A percentile compares a stretch with the other conserved stretches of the same genome.
Conservation (phyloP, 1,140 invertebrate genomes). For the Hesperophylax magnus region DNA sequence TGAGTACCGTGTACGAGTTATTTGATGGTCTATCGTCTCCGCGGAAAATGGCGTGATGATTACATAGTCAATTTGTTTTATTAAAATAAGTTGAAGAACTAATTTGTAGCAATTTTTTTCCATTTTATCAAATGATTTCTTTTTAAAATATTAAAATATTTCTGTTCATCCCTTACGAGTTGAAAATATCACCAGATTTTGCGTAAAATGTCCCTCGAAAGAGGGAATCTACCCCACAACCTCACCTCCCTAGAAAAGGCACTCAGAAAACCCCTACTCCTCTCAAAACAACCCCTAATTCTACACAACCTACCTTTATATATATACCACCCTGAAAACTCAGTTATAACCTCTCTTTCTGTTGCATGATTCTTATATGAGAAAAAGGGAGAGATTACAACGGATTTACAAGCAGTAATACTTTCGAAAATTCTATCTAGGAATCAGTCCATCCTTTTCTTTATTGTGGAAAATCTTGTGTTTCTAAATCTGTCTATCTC, state of each 20-base stretch:
- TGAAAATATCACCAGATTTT: slow-evolving; percentile 16
- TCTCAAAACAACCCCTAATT: no score
- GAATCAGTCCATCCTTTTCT: not conserved
- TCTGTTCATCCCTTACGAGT: not conserved
- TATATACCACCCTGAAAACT: not conserved
- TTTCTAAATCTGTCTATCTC: not conserved
- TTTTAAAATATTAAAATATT: not conserved
- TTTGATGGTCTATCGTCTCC: no score
- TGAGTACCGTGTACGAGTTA: no score
- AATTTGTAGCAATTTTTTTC: no score
- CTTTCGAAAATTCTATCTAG: not conserved
- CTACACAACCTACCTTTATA: not conserved
- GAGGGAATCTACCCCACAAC: not conserved
- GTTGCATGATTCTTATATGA: no score
- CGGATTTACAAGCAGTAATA: not conserved
- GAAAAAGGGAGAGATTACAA: no score
- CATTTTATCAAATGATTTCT: no score
- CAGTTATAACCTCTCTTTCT: no score
- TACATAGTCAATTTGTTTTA: no score
- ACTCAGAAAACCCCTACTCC: not conserved
- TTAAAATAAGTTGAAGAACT: no score
- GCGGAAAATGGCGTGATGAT: no score
- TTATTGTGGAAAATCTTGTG: not conserved
- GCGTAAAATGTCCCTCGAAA: slow-evolving; percentile 2
- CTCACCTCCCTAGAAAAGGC: not conserved